Evolutionary conservation across 2,797 vertebrate species (phyloP), one percentile per base, ranked within the genome.

Genomic region (Tragelaphus eurycerus): DNA sequence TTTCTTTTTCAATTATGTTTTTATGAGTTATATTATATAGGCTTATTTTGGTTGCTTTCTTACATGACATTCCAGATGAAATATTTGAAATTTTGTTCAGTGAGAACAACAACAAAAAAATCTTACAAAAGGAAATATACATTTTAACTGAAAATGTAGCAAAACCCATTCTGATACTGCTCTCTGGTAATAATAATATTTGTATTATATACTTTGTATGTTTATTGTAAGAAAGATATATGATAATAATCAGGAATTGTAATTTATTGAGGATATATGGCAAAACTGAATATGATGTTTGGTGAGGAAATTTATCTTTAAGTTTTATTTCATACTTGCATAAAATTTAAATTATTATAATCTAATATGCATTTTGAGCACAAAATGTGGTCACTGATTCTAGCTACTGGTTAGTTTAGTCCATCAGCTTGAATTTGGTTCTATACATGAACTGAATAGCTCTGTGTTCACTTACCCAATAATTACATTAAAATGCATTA

Each of bases 401-500:
- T 90, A 86, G 12, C 0, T 38, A 90, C 14, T 54, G 25, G 89
- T 93, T 60, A 85, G 10, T 90, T 95, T 62, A 89, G 14, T 43
- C 11, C 25, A 87, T 15, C 90, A 48, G 79, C 8, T 78, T 93
- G 14, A 98, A n/a, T 89, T 67, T 97, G 67, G 90, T 82, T 62
- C 12, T 95, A 12, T 11, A 64, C 76, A 62, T n/a, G 14, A 67
- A 8, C 0, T 94, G 31, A 93, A 89, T 27, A 95, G 14, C 54
- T 95, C 27, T 96, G 74, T 96, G 13, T 13, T 97, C 50, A 55
- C 46, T 86, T 97, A 94, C 34, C 50, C 52, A 97, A 62, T 71
- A 98, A 93, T 95, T 92, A 64, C 89, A 86, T 74, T 96, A 97
- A 97, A 97, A 97, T 59, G 38, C 81, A 96, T 97, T 67, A 93